phyloP scores from a whole-genome alignment of 2,888 invertebrate species.

The Noctuana brunneofusca region DNA sequence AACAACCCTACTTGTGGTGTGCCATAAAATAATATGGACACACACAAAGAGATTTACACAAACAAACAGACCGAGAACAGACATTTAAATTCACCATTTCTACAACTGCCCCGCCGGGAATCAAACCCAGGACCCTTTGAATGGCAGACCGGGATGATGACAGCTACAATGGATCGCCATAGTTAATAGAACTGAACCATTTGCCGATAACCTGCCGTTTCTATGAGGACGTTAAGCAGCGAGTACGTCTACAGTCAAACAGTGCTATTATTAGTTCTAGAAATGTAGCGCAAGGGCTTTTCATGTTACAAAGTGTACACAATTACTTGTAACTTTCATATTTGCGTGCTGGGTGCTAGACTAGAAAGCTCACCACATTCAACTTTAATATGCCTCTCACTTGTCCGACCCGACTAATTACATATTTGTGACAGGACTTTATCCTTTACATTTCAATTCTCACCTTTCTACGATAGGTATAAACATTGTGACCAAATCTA shows the following conservation, averaged over 20 bases:
- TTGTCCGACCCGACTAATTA: background rate
- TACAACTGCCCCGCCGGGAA: no score
- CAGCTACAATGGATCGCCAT: no score
- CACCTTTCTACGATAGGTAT: background rate
- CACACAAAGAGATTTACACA: no score
- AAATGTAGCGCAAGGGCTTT: conserved; percentile 22
- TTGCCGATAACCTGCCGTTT: conserved; percentile 2
- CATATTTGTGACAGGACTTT: conserved; percentile 1
- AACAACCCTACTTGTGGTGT: no score
- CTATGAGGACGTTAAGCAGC: background rate
- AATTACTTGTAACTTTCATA: conserved; percentile 32
- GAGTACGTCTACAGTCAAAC: conserved; percentile 4
- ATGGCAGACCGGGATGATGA: no score
- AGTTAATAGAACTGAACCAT: no score
- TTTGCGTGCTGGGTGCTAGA: conserved; percentile 24
- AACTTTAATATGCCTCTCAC: conserved; percentile 25
- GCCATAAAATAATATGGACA: no score
- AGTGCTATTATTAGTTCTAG: conserved; percentile 9
- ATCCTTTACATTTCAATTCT: background rate
- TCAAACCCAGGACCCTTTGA: no score
- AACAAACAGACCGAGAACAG: no score
- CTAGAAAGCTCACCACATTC: conserved; percentile 33
- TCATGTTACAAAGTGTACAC: conserved; percentile 30
- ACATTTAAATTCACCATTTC: no score
- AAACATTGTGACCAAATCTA: background rate